Percentiles rank a stretch among this genome's conserved stretches.
These are phyloP conservation scores for Spodoptera frugiperda DNA, from an alignment of 1,140 invertebrate genomes.

Conservation along the genomic window DNA sequence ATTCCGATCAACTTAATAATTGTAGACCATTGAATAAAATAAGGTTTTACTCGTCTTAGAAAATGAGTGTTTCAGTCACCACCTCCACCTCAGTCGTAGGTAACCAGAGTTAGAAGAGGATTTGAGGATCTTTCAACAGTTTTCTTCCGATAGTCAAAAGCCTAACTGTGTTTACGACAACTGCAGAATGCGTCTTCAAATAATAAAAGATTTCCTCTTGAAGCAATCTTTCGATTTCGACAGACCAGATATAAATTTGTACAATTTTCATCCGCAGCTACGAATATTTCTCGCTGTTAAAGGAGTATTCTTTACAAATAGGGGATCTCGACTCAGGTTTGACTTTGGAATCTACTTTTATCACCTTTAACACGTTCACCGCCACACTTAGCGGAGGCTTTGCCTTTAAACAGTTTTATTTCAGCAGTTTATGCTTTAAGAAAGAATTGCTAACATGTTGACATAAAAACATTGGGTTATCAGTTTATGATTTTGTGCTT, in stretches of 20 bases:
- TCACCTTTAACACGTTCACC: no score
- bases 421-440: no score
- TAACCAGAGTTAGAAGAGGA: no score
- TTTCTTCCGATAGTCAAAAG: no score
- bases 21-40: not conserved
- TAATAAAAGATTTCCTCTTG: conserved; percentile 51
- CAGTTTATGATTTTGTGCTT: no score
- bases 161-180: no score
- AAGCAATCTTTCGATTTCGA: conserved; percentile 61
- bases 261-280: conserved; percentile 69
- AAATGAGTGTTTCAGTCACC: not conserved
- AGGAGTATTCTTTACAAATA: conserved; percentile 69
- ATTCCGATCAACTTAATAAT: conserved; percentile 13
- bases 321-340: conserved; percentile 59
- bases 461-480: no score
- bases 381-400: no score
- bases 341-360: not conserved
- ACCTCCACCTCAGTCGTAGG: no score
- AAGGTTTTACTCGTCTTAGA: not conserved
- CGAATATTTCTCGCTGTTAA: conserved; percentile 56
- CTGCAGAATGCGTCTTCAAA: conserved; percentile 12
- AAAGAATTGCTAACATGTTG: no score
- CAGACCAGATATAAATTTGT: conserved; percentile 52
- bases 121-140: no score
- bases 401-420: no score